Evolutionary conservation across 2,888 invertebrate species (phyloP), one percentile per base, ranked within the genome.

Genomic region (Drosophila cognata): DNA sequence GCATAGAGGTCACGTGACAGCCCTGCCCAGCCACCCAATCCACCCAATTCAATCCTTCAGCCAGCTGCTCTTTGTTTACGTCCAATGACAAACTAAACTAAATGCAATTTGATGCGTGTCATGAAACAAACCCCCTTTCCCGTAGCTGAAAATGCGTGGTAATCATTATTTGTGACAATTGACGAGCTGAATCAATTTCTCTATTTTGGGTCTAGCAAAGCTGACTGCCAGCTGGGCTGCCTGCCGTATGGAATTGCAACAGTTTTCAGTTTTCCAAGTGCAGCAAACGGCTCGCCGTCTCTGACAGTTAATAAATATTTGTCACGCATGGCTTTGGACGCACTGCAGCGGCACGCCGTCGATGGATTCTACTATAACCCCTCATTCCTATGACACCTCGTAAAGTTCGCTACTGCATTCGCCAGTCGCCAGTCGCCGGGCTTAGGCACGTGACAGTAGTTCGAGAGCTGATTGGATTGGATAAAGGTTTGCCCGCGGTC

Each of bases 51-150:
- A 25, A 46, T 46, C 38, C 46, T 4, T n/a, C 3, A 31, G 46
- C 6, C 59, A 51, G 58, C 68, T 50, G 60, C 66, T 48, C 55
- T 58, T 80, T 80, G 74, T 71, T 77, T 74, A 51, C 46, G 67
- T 71, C 71, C 63, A 74, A 63, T 73, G 75, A 71, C 84, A 75
- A 83, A 88, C 86, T 77, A 82, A 84, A 82, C 87, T 84, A 88
- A 88, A 89, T 88, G 87, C 87, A 88, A 88, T 81, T 89, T 81
- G 82, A 88, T 88, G 88, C 88, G 84, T 84, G 84, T 84, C 88
- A 76, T 77, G 84, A 77, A 63, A 71, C 63, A 52, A 56, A n/a
- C 60, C 43, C 66, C 41, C 25, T 2, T 46, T 18, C 28, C 56
- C 38, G 6, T 6, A 16, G 71, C 58, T 51, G 72, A 86, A 86